Evolutionary conservation across 2,888 invertebrate species (phyloP).

Genomic region (Hybos culiciformis): DNA sequence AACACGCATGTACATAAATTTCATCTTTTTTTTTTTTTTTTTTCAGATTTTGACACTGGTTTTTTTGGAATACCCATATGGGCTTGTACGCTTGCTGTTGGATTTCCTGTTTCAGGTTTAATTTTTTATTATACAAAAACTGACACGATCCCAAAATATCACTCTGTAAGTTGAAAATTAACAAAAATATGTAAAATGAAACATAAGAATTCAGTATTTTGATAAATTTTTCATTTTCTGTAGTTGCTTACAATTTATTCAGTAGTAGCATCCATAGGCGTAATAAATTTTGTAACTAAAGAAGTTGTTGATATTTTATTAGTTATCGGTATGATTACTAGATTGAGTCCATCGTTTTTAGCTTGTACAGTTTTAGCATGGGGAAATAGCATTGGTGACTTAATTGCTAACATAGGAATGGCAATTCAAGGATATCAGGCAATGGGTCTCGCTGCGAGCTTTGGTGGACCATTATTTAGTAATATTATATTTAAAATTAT

Average conservation of each 20-base stretch:
- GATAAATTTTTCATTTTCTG: constrained; percentile 1
- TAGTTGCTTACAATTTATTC: constrained; percentile 15
- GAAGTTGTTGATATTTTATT: constrained; percentile 44
- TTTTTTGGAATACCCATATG: no score
- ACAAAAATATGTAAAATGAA: no score
- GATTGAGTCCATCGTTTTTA: constrained; percentile 44
- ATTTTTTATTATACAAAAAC: no score
- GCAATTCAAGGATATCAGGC: constrained; percentile 47
- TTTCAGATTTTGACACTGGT: no score
- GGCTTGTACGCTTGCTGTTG: no score
- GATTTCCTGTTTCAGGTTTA: no score
- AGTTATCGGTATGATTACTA: constrained; percentile 44
- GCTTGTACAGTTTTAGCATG: constrained; percentile 50
- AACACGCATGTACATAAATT: no score
- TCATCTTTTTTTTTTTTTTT: no score
- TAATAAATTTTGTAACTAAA: constrained; percentile 46
- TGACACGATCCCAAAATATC: no score
- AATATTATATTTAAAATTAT: no score
- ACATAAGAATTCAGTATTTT: no score
- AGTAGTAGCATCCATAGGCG: constrained; percentile 32
- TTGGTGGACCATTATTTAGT: constrained; percentile 56
- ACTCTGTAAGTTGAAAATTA: no score
- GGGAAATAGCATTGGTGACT: constrained; percentile 44
- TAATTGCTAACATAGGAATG: constrained; percentile 44
- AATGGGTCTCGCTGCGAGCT: constrained; percentile 54